These are phyloP conservation scores for Thomomys bottae DNA, from an alignment of 2,113 vertebrate species.

Conservation along the genomic window DNA sequence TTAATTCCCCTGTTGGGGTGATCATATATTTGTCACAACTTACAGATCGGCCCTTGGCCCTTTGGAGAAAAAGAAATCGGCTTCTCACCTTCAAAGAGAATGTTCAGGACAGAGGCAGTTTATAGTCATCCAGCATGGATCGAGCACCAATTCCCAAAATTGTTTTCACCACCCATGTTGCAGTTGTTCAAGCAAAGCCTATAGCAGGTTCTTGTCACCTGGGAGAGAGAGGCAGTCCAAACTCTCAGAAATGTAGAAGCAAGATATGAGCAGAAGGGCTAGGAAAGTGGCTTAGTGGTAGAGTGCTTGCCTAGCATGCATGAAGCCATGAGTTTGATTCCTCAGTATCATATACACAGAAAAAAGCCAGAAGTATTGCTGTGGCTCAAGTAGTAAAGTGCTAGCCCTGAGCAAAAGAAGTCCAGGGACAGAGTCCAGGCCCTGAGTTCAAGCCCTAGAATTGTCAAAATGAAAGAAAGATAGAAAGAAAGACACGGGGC, in stretches of 20 bases:
- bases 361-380: no score
- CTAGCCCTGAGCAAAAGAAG: no score
- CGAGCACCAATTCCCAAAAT: neutral
- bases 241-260: neutral
- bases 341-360: no score
- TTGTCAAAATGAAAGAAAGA: no score
- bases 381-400: no score
- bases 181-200: neutral
- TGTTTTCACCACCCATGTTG: no score
- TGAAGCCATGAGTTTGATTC: no score
- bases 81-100: neutral
- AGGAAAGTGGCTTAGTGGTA: no score
- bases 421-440: no score
- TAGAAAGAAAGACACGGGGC: no score
- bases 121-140: rapidly evolving
- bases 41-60: neutral
- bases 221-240: neutral
- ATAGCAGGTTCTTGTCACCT: neutral
- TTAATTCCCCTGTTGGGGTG: neutral
- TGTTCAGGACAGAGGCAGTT: neutral
- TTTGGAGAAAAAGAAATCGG: neutral
- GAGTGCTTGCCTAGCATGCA: no score
- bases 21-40: neutral
- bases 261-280: neutral
- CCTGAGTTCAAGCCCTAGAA: no score